These are phyloP conservation scores for Alexandromys fortis DNA, from an alignment of 2,113 vertebrate species.

Conservation along the genomic window DNA sequence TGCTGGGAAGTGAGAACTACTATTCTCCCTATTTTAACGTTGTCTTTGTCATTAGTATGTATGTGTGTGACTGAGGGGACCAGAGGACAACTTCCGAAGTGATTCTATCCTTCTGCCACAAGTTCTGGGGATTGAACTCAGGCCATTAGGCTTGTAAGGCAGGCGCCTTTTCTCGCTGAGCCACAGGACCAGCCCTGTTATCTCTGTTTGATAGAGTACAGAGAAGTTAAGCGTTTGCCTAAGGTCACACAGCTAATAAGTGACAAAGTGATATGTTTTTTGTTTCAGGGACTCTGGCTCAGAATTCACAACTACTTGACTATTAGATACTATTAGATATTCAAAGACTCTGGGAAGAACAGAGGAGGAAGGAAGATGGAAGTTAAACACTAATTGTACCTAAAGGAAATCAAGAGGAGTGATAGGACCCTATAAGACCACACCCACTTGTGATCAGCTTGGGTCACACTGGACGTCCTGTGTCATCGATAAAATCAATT, in stretches of 20 bases:
- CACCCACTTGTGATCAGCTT: background rate
- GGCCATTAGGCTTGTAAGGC: background rate
- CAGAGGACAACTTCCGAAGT: background rate
- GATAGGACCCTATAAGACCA: background rate
- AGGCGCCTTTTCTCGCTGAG: background rate
- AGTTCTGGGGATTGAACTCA: background rate
- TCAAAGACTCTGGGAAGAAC: background rate
- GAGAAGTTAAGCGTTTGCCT: constrained; percentile 15
- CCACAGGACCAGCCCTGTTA: no score
- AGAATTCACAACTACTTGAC: background rate
- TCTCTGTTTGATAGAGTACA: background rate
- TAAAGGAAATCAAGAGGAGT: background rate
- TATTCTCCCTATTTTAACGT: background rate
- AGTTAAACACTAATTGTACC: background rate
- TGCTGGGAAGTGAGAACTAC: background rate
- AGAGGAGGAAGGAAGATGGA: background rate
- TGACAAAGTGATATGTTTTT: constrained; percentile 28
- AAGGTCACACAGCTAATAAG: background rate
- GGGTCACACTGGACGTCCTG: background rate
- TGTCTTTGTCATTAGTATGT: background rate
- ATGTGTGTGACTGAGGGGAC: background rate
- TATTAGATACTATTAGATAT: background rate
- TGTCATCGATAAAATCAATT: background rate
- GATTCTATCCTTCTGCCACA: background rate
- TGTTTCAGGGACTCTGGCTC: background rate